These are phyloP conservation scores for Aphelenchoides bicaudatus DNA, from an alignment of 2,888 invertebrate species.

Conservation along the genomic window DNA sequence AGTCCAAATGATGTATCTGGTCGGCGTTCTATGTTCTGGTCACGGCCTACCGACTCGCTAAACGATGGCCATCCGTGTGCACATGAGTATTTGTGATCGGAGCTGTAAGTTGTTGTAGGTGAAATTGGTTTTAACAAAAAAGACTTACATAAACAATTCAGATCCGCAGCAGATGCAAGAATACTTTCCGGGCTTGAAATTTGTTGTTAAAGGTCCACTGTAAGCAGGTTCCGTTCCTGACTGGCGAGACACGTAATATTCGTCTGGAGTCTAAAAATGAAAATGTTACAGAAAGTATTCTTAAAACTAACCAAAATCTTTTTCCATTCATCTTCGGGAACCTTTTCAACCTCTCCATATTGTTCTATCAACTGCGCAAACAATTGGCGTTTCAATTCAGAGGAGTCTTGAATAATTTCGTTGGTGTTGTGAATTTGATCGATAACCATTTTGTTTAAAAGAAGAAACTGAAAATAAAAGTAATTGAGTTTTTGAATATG, in stretches of 20 bases:
- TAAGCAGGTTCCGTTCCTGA: slow-evolving; percentile 45
- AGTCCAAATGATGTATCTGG: slow-evolving; percentile 69
- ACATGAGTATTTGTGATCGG: slow-evolving; percentile 88
- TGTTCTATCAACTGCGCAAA: slow-evolving; percentile 21
- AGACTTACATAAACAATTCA: slow-evolving; percentile 62
- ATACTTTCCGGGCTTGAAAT: slow-evolving; percentile 62
- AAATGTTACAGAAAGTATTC: too few species aligned
- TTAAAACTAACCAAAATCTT: too few species aligned
- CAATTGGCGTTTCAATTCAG: slow-evolving; percentile 1
- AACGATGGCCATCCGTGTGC: slow-evolving; percentile 99
- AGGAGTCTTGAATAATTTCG: too few species aligned
- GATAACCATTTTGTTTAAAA: too few species aligned
- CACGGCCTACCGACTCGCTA: slow-evolving; percentile 52
- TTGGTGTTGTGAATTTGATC: too few species aligned
- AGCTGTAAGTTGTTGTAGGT: slow-evolving; percentile 65
- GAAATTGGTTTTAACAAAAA: not conserved
- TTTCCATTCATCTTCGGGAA: slow-evolving; percentile 62
- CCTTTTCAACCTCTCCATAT: slow-evolving; percentile 43
- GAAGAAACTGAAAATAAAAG: too few species aligned
- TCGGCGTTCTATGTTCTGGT: slow-evolving; percentile 59
- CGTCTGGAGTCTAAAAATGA: slow-evolving; percentile 63
- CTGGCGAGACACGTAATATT: slow-evolving; percentile 61
- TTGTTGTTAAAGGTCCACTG: slow-evolving; percentile 61
- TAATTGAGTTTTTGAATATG: too few species aligned
- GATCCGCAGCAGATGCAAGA: slow-evolving; percentile 64